Base-by-base conservation (phyloP, 2,888 invertebrate genomes). In the Ophion obscuratus region DNA sequence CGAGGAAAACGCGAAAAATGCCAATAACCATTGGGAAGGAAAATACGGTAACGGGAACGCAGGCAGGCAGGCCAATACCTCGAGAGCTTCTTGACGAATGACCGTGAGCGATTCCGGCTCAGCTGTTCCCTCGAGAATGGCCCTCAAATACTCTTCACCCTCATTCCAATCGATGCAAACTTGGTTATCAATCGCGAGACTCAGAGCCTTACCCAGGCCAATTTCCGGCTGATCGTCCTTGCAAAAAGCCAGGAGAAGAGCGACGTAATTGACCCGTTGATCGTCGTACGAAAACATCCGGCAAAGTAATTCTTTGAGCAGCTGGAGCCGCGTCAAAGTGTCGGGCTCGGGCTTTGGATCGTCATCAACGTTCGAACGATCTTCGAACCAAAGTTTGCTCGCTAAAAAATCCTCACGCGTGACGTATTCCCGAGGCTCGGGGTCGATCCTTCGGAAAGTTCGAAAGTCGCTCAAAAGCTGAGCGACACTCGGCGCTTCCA, bases 241-340 rank as follows among this genome's bases (percentile, higher is more conserved):
- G 90, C 96, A 96, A 89, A 96, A 96, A 27, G 95, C 95, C 84
- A 96, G 91, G 53, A 97, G 92, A 89, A 97, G 94, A 6, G 95
- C 96, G 0, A 96, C 95, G 91, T 97, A 97, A 90, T 96, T 96
- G 88, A 96, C 94, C 59, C 93, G 89, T 84, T 95, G 92, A 82
- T 94, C 91, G 66, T 94, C 91, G 0, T 94, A 93, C 91, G 95
- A 94, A 91, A 95, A 96, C 89, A 96, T 93, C 88, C 95, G 95
- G 88, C 95, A 95, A 24, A 97, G 91, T 75, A 96, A 94, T 88
- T 95, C 93, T 92, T 96, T 96, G 0, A 95, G 94, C 81, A 95
- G 89, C 85, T 91, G 91, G 78, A 92, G 2, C 9, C 61, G 92
- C 89, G 95, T 91, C 40, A 95, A 88, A 81, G 90, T 90, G 9